Base-by-base conservation (phyloP, 30 jellyfish, hydroid and myxozoan species). In the Calvadosia cruxmelitensis region DNA sequence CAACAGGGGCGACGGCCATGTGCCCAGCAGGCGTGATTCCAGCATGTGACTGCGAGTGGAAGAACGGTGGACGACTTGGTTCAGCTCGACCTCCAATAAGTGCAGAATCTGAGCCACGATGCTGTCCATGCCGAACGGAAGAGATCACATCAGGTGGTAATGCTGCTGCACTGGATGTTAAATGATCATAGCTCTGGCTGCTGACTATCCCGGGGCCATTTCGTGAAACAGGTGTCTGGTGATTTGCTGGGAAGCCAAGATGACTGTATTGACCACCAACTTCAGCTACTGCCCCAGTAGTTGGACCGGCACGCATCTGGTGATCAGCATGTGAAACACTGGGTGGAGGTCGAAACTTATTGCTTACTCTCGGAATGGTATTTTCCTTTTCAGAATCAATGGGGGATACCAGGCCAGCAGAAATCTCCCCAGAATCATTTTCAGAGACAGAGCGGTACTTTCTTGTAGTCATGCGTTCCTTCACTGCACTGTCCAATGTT, bases 401-500 rank as follows among this genome's bases (percentile, higher is more conserved):
- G 10, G 57, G 20, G 10, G 57, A 42, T 42, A 42, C 57, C 57
- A 42, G 20, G 57, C 57, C 57, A 42, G 57, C 57, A 5, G 57
- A 42, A 5, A 42, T 42, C 20, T 42, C 57, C 10, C 57, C 57
- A 42, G 57, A 42, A 42, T 42, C 57, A 42, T 42, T 10, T 5
- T 25, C 1, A 66, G 2, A 12, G 51, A 33, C 23, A 66, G 2
- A 31, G 64, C 86, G n/a, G 78, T 29, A 42, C 20, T 25, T 75
- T 66, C 34, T 53, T 16, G 82, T 3, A 31, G 64, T 79, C 73
- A 76, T 75, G 24, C 94, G 94, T 30, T 70, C 72, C 16, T 78
- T 70, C 30, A 86, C 87, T 0, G 94, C 71, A 7, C 64, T 80
- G 28, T 76, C 94, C 34, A 86, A 68, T 53, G 53, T 32, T 52